Percentiles rank a stretch among this genome's conserved stretches.
Conservation (phyloP, 2,113 vertebrate species). For the Hyperoodon ampullatus region DNA sequence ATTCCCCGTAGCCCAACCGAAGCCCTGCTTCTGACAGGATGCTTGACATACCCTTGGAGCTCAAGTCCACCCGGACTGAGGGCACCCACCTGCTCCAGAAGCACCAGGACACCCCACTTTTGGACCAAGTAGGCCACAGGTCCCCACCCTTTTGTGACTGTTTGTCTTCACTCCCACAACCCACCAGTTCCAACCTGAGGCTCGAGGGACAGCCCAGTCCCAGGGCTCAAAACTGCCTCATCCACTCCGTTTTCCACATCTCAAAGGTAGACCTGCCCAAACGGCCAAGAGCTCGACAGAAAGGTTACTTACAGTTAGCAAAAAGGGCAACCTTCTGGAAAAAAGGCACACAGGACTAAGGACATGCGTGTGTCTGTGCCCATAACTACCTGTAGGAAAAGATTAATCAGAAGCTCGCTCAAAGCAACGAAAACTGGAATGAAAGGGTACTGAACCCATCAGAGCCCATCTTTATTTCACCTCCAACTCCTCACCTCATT, state of each 20-base stretch:
- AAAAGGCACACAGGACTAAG: not conserved
- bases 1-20: not conserved
- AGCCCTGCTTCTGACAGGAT: not conserved
- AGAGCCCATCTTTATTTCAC: not conserved
- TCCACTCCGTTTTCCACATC: not conserved
- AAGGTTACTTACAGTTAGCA: not conserved
- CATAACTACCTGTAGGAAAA: not conserved
- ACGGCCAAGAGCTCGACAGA: not conserved
- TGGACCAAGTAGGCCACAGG: not conserved
- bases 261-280: not conserved
- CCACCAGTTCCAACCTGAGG: not conserved
- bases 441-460: not conserved
- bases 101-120: accelerated
- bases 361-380: not conserved
- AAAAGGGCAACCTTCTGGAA: not conserved
- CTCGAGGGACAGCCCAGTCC: not conserved
- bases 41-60: not conserved
- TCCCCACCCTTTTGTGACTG: not conserved
- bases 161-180: not conserved
- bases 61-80: not conserved
- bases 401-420: not conserved
- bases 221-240: not conserved
- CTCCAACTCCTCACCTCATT: not conserved
- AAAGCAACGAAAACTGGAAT: not conserved
- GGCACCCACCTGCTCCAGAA: not conserved